Base-by-base conservation (phyloP, 2,113 vertebrate species). In the Motacilla tschutschensis region DNA sequence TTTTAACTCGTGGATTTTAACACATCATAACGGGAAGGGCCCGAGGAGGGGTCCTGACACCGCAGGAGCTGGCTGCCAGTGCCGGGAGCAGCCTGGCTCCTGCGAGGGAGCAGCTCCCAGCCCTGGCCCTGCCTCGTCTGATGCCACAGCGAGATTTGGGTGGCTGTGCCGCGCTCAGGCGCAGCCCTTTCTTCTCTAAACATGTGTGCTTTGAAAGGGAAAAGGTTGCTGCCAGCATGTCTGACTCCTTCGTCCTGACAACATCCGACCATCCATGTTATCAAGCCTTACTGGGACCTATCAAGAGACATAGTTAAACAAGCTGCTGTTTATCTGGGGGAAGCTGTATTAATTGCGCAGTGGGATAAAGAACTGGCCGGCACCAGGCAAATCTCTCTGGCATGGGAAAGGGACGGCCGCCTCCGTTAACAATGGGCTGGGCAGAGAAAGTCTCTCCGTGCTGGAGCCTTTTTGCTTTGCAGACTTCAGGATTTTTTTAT, bases 311-410 rank as follows among this genome's bases (percentile, higher is more conserved):
- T 55, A 89, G 97, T 97, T 97, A 98, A 98, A 98, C 98, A 98
- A 98, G 97, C 97, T 94, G 65, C 48, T 97, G 98, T 98, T 98
- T 98, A 98, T 98, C 98, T 97, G 96, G 73, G 96, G 96, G 95
- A 97, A 97, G 94, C 96, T 96, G 96, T 97, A 94, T 98, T 97
- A 97, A 96, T 95, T 97, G 97, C 96, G 62, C 96, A 91, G 95
- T 96, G 96, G 96, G 95, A 97, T 96, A 93, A 94, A 96, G 95
- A 96, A 96, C 95, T 93, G 95, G 93, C 97, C 93, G 94, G 98
- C 98, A 98, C 98, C 98, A 97, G 95, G 97, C 97, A 97, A 97
- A 98, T 98, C 98, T 96, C 92, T 97, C 92, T 94, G 87, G 96
- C 97, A 96, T 97, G 97, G 97, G 96, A 97, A 97, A 97, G 95